Base-by-base conservation (phyloP, 1,140 invertebrate species). In the Listronotus oregonensis region DNA sequence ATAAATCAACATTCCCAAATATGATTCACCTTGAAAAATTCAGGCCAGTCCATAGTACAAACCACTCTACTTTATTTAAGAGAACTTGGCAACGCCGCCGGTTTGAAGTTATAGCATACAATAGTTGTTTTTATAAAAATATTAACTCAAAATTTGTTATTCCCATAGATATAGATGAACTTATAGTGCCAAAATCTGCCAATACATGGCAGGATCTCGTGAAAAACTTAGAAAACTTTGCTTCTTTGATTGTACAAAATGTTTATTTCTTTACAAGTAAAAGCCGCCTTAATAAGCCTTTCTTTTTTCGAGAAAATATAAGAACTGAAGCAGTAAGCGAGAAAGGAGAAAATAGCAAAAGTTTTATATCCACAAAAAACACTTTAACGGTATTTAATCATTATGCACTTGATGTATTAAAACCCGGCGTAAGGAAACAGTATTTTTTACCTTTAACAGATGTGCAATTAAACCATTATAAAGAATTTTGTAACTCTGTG, bases 341-440 rank as follows among this genome's bases (percentile, higher is more conserved):
- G 5, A 80, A 84, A 65, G 87, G 86, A 8, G 84, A 86, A 57
- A 88, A 87, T 43, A 86, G 87, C 8, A 91, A 91, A 72, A 90
- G 89, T 74, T 87, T 90, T 73, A 83, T 89, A 60, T 81, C 84
- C 11, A 89, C 87, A 2, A 81, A 82, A 54, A 85, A 82, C 44
- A 82, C 88, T 27, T 77, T 89, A 66, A 88, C 84, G 32, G 88
- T 89, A 51, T 89, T 90, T 77, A 91, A 91, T 77, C 89, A 91
- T 75, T 91, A 90, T 69, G 85, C 88, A 2, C 73, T 91, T 50
- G 82, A 83, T 46, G 81, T 83, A 42, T 68, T 90, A 9, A 82
- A 84, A 61, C 82, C 83, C 6, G 81, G 83, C 5, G 81, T 82
- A 1, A 82, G 80, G 61, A 81, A 84, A 67, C 82, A 60, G 81